A percentile compares a stretch with the other conserved stretches of the same genome.
Conservation (phyloP, 92 coral and sea anemone species). For the Blastomussa wellsi region DNA sequence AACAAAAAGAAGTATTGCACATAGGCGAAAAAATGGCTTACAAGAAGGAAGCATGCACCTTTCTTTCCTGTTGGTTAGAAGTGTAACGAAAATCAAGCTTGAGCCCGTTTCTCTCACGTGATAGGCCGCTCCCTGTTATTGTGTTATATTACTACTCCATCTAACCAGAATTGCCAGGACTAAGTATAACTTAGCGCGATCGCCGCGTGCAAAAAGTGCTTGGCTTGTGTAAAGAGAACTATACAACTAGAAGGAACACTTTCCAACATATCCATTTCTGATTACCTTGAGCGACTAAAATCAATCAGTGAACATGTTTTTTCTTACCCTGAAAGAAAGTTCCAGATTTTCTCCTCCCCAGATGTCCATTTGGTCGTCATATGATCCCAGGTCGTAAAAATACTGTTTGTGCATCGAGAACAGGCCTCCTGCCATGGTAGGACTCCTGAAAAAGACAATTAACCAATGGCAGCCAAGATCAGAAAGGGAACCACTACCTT, state of each 20-base stretch:
- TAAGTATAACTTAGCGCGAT: neutral
- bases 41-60: too few relatives aligned
- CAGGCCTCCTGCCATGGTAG: slow-evolving; percentile 91
- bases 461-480: neutral
- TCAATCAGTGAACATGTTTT: too few relatives aligned
- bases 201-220: neutral
- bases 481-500: neutral
- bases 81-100: too few relatives aligned
- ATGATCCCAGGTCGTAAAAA: slow-evolving; percentile 83
- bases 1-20: too few relatives aligned
- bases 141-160: too few relatives aligned
- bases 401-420: slow-evolving; percentile 83
- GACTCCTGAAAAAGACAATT: slow-evolving; percentile 52
- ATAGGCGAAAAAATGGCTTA: too few relatives aligned
- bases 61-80: too few relatives aligned
- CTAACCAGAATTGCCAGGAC: too few relatives aligned
- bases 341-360: slow-evolving; percentile 87
- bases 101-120: too few relatives aligned
- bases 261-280: neutral
- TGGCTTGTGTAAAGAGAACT: neutral
- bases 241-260: too few relatives aligned
- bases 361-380: slow-evolving; percentile 80
- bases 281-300: neutral
- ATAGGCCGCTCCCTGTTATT: too few relatives aligned
- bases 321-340: slow-evolving; percentile 71